Conservation (phyloP, 2,888 invertebrate species). For the Acanthosepion pharaonis region DNA sequence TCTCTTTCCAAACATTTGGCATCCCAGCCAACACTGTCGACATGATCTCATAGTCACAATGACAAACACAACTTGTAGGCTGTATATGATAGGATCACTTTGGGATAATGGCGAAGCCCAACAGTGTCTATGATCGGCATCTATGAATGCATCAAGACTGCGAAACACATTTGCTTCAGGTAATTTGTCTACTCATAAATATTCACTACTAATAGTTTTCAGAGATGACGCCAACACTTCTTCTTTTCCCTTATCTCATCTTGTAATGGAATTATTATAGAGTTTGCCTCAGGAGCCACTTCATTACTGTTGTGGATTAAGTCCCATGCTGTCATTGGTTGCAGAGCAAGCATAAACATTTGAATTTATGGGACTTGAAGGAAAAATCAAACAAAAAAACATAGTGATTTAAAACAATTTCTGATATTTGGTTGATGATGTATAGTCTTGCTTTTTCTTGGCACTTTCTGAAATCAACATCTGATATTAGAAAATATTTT, state of each 20-base stretch:
- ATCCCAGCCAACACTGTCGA: neutral
- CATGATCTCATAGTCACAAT: neutral
- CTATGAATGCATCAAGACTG: neutral
- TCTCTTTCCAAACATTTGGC: neutral
- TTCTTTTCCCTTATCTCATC: neutral
- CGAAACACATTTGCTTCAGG: neutral
- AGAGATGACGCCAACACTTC: neutral
- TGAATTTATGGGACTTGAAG: neutral
- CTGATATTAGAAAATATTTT: neutral
- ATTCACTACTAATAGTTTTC: constrained; percentile 17
- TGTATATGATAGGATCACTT: constrained; percentile 9
- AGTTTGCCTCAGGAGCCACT: neutral
- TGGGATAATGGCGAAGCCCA: neutral
- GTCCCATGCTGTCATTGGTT: neutral
- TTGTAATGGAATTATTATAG: neutral
- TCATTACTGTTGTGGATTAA: neutral
- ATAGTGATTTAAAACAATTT: neutral
- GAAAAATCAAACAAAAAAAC: neutral
- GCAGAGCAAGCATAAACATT: constrained; percentile 16
- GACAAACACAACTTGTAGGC: neutral
- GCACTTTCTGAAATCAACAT: neutral
- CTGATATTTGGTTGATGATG: neutral
- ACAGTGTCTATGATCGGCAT: neutral
- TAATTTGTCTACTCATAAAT: neutral
- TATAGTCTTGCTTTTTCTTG: neutral